Conservation (phyloP, 2,888 invertebrate genomes). For the Oxytorus armatus region DNA sequence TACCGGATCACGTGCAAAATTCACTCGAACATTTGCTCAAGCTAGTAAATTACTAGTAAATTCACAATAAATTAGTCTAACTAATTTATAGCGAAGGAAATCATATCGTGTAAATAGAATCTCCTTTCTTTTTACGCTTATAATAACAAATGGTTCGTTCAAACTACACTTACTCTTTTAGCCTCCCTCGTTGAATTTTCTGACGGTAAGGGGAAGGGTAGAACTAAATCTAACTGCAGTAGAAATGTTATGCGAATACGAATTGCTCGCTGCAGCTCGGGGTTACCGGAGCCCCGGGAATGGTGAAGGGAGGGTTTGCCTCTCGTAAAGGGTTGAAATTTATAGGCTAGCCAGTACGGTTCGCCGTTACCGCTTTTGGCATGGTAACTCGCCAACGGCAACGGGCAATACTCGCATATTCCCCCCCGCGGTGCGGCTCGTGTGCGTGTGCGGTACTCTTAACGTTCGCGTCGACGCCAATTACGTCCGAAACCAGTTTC, state of each 20-base stretch:
- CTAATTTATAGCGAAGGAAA: slow-evolving; percentile 1
- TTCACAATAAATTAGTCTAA: too few relatives aligned
- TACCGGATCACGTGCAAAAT: background rate
- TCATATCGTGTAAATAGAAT: background rate
- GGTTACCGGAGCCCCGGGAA: slow-evolving; percentile 8
- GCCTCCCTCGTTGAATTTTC: slow-evolving; percentile 3
- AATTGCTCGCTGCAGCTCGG: slow-evolving; percentile 10
- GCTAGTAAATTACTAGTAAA: too few relatives aligned
- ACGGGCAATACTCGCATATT: slow-evolving; percentile 49
- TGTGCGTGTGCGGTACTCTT: slow-evolving; percentile 68
- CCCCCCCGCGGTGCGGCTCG: slow-evolving; percentile 39
- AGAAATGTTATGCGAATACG: slow-evolving; percentile 35
- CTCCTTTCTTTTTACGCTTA: background rate
- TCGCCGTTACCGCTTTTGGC: slow-evolving; percentile 60
- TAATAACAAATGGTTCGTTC: slow-evolving; percentile 15
- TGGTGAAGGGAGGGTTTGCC: slow-evolving; percentile 19
- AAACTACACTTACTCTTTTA: slow-evolving; percentile 23
- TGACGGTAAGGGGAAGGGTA: background rate
- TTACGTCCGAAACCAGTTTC: slow-evolving; percentile 80
- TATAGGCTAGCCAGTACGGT: slow-evolving; percentile 54
- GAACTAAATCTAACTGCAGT: slow-evolving; percentile 33
- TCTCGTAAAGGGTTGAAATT: slow-evolving; percentile 66
- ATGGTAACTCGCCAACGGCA: slow-evolving; percentile 48
- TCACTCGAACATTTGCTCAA: slow-evolving; percentile 1
- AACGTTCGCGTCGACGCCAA: slow-evolving; percentile 78